These are phyloP conservation scores for Calonectris borealis DNA, from an alignment of 2,113 vertebrate genomes.

Conservation along the genomic window DNA sequence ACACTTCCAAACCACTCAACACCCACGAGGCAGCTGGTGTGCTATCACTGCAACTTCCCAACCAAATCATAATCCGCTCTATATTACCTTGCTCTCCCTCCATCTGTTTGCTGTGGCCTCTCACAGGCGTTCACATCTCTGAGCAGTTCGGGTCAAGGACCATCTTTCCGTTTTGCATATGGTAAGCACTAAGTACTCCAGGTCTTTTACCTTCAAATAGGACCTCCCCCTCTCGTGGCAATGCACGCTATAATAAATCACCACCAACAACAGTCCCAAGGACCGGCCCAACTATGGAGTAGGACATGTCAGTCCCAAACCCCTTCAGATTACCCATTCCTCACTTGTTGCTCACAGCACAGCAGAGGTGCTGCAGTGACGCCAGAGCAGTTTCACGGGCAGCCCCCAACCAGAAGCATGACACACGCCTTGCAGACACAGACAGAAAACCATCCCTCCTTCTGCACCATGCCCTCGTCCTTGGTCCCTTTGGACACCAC, in stretches of 20 bases:
- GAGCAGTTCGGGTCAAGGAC: constrained; percentile 29
- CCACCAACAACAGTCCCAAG: background rate
- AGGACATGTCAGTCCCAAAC: background rate
- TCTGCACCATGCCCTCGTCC: background rate
- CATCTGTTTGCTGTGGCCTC: constrained; percentile 45
- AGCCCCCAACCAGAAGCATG: background rate
- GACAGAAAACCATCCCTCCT: background rate
- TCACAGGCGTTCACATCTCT: background rate
- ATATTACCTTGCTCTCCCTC: constrained; percentile 27
- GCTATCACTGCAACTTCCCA: constrained; percentile 51
- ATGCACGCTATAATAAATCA: fast-evolving
- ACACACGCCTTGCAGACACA: background rate
- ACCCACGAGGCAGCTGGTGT: constrained; percentile 27
- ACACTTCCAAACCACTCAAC: constrained; percentile 48
- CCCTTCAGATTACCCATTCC: background rate
- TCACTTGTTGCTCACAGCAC: background rate
- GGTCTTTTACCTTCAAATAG: background rate
- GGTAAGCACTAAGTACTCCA: background rate
- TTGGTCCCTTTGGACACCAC: background rate
- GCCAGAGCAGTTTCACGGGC: background rate
- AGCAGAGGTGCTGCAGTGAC: background rate
- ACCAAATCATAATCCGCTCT: background rate
- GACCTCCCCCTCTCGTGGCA: background rate
- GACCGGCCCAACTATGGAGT: background rate
- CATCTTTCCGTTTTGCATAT: constrained; percentile 5